Evolutionary conservation across 2,113 vertebrate genomes (phyloP).

Genomic region (Eretmochelys imbricata): DNA sequence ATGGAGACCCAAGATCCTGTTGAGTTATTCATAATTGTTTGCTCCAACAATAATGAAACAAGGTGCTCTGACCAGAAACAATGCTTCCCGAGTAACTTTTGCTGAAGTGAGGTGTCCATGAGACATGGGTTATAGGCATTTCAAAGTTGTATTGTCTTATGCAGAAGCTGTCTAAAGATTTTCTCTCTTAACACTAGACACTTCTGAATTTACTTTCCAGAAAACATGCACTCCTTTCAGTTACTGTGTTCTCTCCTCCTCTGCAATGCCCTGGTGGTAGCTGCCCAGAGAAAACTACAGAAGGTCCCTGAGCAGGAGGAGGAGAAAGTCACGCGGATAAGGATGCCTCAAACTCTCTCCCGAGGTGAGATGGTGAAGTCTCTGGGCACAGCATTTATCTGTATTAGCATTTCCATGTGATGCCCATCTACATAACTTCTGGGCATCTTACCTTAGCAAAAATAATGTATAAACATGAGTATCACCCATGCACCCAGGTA

Average conservation of each 20-base stretch:
- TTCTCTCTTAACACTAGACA: neutral
- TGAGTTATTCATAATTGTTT: neutral
- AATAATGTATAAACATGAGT: neutral
- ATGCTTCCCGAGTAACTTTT: neutral
- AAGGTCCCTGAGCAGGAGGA: neutral
- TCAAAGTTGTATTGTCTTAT: neutral
- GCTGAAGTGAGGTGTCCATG: neutral
- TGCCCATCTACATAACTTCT: neutral
- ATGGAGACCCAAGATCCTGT: neutral
- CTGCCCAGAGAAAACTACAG: neutral
- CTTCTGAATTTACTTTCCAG: neutral
- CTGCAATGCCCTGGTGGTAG: neutral
- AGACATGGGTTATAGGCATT: neutral
- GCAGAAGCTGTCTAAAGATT: neutral
- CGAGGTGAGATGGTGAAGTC: neutral
- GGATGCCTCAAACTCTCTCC: neutral
- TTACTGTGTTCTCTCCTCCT: conserved; percentile 1
- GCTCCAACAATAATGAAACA: neutral
- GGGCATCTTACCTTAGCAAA: neutral
- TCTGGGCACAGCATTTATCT: neutral
- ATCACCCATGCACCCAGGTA: neutral
- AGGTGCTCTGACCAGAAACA: neutral
- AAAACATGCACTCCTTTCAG: neutral
- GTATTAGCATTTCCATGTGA: neutral
- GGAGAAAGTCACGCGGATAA: neutral